Evolutionary conservation across 1,140 invertebrate genomes (phyloP), one percentile per base, ranked within the genome.

Genomic region (Chelonus insularis): DNA sequence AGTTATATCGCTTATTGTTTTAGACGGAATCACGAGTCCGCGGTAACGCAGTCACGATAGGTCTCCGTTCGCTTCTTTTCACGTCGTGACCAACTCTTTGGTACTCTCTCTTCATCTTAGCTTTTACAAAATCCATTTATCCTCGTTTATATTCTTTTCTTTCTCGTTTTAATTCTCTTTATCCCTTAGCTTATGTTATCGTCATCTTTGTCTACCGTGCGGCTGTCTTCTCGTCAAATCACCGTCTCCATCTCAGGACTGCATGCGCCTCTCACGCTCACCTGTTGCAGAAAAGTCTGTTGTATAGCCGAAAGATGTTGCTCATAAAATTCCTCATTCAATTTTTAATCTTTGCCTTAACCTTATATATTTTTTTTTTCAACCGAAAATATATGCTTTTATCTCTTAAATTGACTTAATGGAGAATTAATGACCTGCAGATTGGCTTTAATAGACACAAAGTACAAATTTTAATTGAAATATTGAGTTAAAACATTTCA

Each of bases 1-100:
- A 45, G 56, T 58, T 58, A 62, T 67, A 62, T 67, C 60, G 62
- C 57, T 67, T 67, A 67, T 67, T 67, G 65, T 67, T 67, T 67
- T 67, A 64, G 65, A 67, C 55, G 23, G 65, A 64, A 67, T 64
- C 63, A 63, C 65, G 60, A 62, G 57, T 60, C 57, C 65, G 60
- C 55, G 56, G 58, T 60, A 60, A 59, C 52, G 55, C 60, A 62
- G 63, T 67, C 65, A 67, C 65, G 65, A 67, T 60, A 60, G 57
- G 57, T n/a, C 52, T 63, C 47, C 58, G 21, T 34, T 63, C 58
- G 14, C 54, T 57, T 45, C 57, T 60, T 60, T 47, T 57, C 52
- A 36, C 60, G 50, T 64, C 63, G 63, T 64, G 63, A 64, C 58
- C 57, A 45, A 50, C 21, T 60, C 58, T 60, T 59, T 62, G 43